Conservation (phyloP, 2,888 invertebrate genomes). For the Harmothoe impar region DNA sequence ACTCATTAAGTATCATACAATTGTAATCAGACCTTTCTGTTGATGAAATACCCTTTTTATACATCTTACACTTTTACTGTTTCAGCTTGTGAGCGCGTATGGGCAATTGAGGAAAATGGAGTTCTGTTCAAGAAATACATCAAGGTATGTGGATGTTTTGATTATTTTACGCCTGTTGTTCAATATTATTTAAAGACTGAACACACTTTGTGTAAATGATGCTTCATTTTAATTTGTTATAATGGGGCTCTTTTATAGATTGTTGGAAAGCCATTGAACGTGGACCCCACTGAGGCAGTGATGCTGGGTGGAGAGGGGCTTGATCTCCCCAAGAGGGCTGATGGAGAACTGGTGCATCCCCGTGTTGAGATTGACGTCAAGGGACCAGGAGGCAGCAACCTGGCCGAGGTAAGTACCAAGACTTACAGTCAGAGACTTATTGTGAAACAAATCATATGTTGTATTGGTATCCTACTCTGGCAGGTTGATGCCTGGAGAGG, state of each 20-base stretch:
- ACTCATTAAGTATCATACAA: too few relatives aligned
- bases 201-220: background rate
- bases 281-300: background rate
- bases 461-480: too few relatives aligned
- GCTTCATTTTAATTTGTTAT: background rate
- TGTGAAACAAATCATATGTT: too few relatives aligned
- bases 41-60: too few relatives aligned
- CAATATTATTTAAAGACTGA: background rate
- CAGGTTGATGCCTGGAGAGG: too few relatives aligned
- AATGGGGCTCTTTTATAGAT: background rate
- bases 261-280: background rate
- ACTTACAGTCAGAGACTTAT: too few relatives aligned
- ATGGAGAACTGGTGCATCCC: constrained; percentile 5
- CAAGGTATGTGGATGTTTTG: background rate
- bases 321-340: background rate
- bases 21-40: too few relatives aligned
- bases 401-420: background rate
- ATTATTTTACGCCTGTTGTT: background rate
- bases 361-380: background rate
- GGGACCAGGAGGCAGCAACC: background rate
- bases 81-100: constrained; percentile 14
- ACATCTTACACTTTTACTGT: background rate
- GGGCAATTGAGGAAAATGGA: constrained; percentile 20
- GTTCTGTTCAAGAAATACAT: background rate
- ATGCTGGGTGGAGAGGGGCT: constrained; percentile 3